These are phyloP conservation scores for Hirtodrosophila histrioides DNA, from an alignment of 2,888 invertebrate species.

Conservation along the genomic window DNA sequence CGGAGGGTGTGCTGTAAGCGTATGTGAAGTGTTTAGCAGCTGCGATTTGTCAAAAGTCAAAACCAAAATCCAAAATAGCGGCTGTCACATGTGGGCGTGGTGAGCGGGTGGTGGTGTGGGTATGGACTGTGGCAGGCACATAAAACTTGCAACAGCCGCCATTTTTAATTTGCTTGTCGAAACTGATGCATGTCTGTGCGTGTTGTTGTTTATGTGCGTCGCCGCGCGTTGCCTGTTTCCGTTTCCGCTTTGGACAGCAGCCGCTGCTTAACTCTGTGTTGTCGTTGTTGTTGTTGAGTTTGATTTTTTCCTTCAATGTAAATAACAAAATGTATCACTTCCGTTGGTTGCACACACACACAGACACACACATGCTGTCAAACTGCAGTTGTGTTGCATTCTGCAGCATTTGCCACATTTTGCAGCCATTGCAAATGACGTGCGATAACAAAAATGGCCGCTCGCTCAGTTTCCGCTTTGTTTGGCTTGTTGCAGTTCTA, in stretches of 20 bases:
- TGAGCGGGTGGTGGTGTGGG: neutral
- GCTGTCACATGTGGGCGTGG: constrained; percentile 21
- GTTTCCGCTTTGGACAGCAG: constrained; percentile 58
- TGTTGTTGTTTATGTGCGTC: constrained; percentile 30
- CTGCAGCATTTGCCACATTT: constrained; percentile 40
- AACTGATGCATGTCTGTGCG: constrained; percentile 40
- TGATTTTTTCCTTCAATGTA: constrained; percentile 37
- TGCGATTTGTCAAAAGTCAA: constrained; percentile 65
- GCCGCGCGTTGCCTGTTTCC: constrained; percentile 56
- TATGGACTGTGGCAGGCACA: constrained; percentile 31
- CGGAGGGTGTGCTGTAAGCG: constrained; percentile 23
- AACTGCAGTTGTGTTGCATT: constrained; percentile 40
- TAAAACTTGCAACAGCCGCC: constrained; percentile 67
- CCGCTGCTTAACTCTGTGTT: constrained; percentile 36
- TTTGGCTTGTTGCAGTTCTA: constrained; percentile 65
- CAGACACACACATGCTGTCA: constrained; percentile 10
- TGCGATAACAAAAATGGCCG: constrained; percentile 78
- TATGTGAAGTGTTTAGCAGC: constrained; percentile 55
- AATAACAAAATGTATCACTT: constrained; percentile 66
- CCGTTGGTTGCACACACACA: constrained; percentile 32
- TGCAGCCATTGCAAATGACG: constrained; percentile 66
- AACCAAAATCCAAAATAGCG: constrained; percentile 54
- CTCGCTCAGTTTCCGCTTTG: constrained; percentile 71
- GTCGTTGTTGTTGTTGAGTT: constrained; percentile 24
- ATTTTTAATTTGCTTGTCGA: constrained; percentile 72